These are phyloP conservation scores for Catostylus mosaicus DNA, from an alignment of 30 jellyfish, hydroid and myxozoan species.

Conservation along the genomic window DNA sequence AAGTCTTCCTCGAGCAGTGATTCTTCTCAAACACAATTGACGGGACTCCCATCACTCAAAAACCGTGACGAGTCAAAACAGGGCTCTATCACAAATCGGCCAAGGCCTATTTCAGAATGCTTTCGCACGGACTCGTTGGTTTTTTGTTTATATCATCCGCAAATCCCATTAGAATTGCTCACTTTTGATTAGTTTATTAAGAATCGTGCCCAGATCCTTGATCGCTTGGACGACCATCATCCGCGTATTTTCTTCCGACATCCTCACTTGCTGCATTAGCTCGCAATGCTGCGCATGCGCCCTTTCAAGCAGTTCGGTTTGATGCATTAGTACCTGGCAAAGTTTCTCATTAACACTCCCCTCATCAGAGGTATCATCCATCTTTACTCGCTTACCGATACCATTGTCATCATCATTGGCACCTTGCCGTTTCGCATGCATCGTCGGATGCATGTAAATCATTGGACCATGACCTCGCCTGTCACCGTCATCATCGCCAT, in stretches of 20 bases:
- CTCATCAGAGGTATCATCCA: neutral
- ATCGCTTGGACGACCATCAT: constrained; percentile 30
- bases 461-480: neutral
- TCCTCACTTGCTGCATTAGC: constrained; percentile 35
- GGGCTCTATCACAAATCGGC: too few species aligned
- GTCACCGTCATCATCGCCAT: neutral
- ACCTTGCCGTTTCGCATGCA: neutral
- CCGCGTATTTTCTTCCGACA: constrained; percentile 61
- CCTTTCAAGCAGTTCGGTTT: constrained; percentile 38
- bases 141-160: too few species aligned
- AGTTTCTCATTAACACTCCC: constrained; percentile 11
- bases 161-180: constrained; percentile 5
- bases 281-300: constrained; percentile 47
- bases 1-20: too few species aligned
- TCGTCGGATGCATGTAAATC: neutral
- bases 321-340: constrained; percentile 12
- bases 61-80: too few species aligned
- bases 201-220: constrained; percentile 36
- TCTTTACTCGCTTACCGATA: neutral
- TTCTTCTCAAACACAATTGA: too few species aligned
- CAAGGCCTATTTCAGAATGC: too few species aligned
- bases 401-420: constrained; percentile 5
- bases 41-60: too few species aligned
- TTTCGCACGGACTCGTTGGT: too few species aligned
- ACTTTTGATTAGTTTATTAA: neutral